phyloP scores from a whole-genome alignment of 2,113 vertebrate genomes.

The Enhydra lutris region DNA sequence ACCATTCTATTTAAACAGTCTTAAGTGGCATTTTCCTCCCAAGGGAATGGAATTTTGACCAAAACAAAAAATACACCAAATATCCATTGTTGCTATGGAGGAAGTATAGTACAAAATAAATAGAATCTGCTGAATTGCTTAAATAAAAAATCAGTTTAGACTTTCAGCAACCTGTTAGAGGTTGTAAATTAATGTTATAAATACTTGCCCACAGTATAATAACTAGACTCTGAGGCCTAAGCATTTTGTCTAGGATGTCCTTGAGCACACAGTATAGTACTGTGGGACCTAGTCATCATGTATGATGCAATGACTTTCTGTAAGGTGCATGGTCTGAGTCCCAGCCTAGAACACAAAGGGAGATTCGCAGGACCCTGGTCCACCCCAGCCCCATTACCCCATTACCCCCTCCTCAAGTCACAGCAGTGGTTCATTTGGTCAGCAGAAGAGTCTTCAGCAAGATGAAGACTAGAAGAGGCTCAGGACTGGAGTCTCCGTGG shows the following conservation, averaged over 20 bases:
- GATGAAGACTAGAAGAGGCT: background rate
- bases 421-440: background rate
- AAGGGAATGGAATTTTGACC: slow-evolving; percentile 26
- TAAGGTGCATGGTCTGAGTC: background rate
- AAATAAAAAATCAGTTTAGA: background rate
- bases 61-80: background rate
- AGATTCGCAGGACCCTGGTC: background rate
- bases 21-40: background rate
- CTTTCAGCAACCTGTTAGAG: background rate
- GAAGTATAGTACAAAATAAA: background rate
- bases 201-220: background rate
- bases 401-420: background rate
- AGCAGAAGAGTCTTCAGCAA: background rate
- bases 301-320: background rate
- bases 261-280: background rate
- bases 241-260: background rate
- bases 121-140: background rate
- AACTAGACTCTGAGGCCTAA: background rate
- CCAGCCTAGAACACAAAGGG: background rate
- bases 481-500: background rate
- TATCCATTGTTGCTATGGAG: background rate
- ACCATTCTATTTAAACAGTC: background rate
- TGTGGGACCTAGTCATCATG: background rate
- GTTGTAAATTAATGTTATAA: background rate
- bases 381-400: background rate